Evolutionary conservation across 2,113 vertebrate species (phyloP).

Genomic region (Phrynosoma platyrhinos): DNA sequence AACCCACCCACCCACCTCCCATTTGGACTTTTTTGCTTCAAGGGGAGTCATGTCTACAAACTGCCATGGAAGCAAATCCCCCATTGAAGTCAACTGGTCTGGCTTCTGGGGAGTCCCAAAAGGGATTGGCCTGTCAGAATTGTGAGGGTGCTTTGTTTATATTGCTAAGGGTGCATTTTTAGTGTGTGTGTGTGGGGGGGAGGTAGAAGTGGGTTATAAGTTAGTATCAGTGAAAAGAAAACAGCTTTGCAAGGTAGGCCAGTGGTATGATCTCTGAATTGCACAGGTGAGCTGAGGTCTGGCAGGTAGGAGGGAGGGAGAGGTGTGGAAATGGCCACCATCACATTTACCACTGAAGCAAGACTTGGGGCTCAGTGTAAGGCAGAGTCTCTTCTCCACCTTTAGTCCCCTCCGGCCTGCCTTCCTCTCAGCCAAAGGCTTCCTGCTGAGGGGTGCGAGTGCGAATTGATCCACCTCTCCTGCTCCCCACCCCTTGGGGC

Average conservation of each 20-base stretch:
- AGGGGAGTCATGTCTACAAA: no score
- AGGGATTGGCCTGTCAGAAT: background rate
- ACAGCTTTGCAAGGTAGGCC: background rate
- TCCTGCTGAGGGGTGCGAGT: no score
- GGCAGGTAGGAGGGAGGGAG: background rate
- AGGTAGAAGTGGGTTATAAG: no score
- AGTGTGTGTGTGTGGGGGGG: no score
- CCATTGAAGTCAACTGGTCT: background rate
- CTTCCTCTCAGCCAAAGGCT: background rate
- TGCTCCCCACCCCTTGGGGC: background rate
- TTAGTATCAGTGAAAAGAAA: no score
- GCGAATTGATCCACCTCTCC: background rate
- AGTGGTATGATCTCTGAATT: background rate
- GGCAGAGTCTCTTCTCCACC: no score
- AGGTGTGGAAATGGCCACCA: no score
- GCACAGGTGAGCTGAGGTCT: background rate
- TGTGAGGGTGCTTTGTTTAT: background rate
- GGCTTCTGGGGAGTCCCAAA: background rate
- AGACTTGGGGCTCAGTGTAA: no score
- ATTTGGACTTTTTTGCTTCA: no score
- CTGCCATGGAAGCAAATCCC: no score
- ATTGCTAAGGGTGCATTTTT: background rate
- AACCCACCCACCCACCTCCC: no score
- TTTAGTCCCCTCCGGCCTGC: background rate
- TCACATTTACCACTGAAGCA: no score